Conservation (phyloP, 2,888 invertebrate genomes). For the Dicyrtoma fusca region DNA sequence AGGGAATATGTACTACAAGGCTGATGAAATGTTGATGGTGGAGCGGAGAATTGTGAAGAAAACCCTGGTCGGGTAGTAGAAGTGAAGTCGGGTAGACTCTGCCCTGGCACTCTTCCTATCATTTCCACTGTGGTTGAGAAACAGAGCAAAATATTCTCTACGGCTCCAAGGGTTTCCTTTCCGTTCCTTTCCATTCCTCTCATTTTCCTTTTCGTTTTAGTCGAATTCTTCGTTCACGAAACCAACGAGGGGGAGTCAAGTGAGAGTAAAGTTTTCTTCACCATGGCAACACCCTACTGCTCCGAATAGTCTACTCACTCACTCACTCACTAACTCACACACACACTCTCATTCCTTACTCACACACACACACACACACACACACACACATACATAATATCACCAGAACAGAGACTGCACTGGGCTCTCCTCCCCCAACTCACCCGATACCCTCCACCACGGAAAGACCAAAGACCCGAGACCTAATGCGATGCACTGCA, state of each 20-base stretch:
- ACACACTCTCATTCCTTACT: not conserved
- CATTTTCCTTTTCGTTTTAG: not conserved
- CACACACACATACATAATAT: constrained; percentile 13
- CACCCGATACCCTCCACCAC: not conserved
- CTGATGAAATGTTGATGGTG: too few relatives aligned
- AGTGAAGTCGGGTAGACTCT: not conserved
- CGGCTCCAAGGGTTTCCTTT: constrained; percentile 13
- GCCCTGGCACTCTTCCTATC: not conserved
- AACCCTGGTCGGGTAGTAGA: too few relatives aligned
- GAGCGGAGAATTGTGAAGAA: too few relatives aligned
- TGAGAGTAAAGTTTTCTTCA: constrained; percentile 28
- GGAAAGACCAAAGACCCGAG: constrained; percentile 4
- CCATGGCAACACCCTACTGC: constrained; percentile 42
- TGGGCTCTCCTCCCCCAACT: too few relatives aligned
- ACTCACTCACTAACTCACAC: constrained; percentile 3
- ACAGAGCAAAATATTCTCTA: constrained; percentile 17
- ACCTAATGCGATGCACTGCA: too few relatives aligned
- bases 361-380: constrained; percentile 14
- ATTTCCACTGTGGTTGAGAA: too few relatives aligned
- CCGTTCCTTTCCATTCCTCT: constrained; percentile 5
- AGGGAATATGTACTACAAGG: too few relatives aligned
- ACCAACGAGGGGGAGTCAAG: constrained; percentile 36
- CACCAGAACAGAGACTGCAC: too few relatives aligned
- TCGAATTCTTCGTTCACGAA: constrained; percentile 3
- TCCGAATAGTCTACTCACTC: constrained; percentile 36